phyloP scores from a whole-genome alignment of 1,140 invertebrate species.

The Drosophila truncata region DNA sequence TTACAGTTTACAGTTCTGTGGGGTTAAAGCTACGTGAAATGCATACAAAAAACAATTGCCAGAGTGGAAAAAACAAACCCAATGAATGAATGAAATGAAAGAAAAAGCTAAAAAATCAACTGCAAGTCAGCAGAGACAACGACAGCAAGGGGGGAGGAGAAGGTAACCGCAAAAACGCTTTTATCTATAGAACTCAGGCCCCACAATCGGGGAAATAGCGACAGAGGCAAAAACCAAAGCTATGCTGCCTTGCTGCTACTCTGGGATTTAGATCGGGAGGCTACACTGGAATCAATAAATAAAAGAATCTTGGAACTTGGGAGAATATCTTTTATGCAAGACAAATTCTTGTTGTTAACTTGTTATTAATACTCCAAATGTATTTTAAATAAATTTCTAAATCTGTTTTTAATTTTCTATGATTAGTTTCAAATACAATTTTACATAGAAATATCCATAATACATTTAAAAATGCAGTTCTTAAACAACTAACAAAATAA shows the following conservation, averaged over 20 bases:
- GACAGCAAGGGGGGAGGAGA: slow-evolving; percentile 5
- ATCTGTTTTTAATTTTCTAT: too few relatives aligned
- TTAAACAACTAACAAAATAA: too few relatives aligned
- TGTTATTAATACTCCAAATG: not conserved
- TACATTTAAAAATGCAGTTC: too few relatives aligned
- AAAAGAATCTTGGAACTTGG: not conserved
- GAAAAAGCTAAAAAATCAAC: slow-evolving; percentile 55
- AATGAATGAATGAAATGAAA: slow-evolving; percentile 54
- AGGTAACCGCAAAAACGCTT: slow-evolving; percentile 67
- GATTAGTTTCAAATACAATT: too few relatives aligned
- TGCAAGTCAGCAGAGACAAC: slow-evolving; percentile 38
- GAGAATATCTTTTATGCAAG: not conserved
- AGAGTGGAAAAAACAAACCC: slow-evolving; percentile 44
- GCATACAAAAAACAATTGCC: slow-evolving; percentile 78
- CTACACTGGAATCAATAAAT: slow-evolving; percentile 21
- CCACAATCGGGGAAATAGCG: slow-evolving; percentile 32
- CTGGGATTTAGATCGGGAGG: slow-evolving; percentile 47
- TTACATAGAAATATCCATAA: too few relatives aligned
- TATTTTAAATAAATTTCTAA: not conserved
- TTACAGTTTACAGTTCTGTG: slow-evolving; percentile 54
- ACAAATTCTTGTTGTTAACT: not conserved
- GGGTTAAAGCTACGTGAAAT: slow-evolving; percentile 79
- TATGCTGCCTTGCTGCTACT: slow-evolving; percentile 21
- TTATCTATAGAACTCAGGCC: slow-evolving; percentile 67
- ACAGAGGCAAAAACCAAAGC: slow-evolving; percentile 42